phyloP scores from a whole-genome alignment of 2,888 invertebrate species.

The Yponomeuta cagnagella region DNA sequence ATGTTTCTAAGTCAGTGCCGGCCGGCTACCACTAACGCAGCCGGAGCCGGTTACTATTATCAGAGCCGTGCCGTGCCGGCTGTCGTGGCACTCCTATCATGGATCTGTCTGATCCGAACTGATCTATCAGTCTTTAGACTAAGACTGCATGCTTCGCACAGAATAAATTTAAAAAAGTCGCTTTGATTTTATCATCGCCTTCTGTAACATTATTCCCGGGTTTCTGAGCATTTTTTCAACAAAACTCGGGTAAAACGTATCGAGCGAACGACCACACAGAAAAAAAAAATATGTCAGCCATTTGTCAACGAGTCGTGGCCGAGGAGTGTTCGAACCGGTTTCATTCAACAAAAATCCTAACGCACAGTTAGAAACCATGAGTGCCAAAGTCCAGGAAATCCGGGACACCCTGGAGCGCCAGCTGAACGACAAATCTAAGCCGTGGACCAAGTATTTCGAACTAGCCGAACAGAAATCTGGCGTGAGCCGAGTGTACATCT shows the following conservation, averaged over 20 bases:
- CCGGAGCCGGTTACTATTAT: too few relatives aligned
- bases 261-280: conserved; percentile 2
- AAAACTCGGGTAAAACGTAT: not conserved
- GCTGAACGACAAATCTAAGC: conserved; percentile 80
- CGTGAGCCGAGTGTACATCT: conserved; percentile 84
- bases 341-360: conserved; percentile 35
- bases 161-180: too few relatives aligned
- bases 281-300: conserved; percentile 26
- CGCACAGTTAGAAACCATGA: conserved; percentile 46
- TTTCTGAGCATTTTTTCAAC: not conserved
- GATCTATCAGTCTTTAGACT: too few relatives aligned
- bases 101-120: too few relatives aligned
- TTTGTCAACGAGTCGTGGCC: conserved; percentile 56
- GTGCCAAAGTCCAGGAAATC: conserved; percentile 62
- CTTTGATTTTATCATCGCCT: too few relatives aligned
- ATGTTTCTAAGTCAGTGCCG: too few relatives aligned
- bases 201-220: too few relatives aligned
- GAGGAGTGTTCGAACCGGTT: conserved; percentile 32
- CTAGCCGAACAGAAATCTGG: conserved; percentile 82
- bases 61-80: too few relatives aligned
- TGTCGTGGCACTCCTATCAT: too few relatives aligned
- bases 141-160: too few relatives aligned
- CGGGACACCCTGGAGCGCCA: conserved; percentile 77
- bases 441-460: conserved; percentile 82
- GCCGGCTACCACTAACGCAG: too few relatives aligned